phyloP scores from a whole-genome alignment of 1,140 invertebrate species.

The Ditylenchus dipsaci region DNA sequence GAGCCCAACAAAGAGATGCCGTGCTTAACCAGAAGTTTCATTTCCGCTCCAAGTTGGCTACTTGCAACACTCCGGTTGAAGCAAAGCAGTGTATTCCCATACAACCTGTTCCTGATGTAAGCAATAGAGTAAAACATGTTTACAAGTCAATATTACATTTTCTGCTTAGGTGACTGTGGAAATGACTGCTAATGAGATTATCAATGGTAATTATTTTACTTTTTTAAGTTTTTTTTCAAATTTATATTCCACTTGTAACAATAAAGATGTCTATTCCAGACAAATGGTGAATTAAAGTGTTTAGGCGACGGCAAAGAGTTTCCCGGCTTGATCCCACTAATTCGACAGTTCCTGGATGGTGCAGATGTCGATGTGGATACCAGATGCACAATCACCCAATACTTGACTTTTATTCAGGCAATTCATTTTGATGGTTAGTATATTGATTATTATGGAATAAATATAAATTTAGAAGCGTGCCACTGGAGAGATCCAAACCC shows the following conservation, averaged over 20 bases:
- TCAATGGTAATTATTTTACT: conserved; percentile 76
- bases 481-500: conserved; percentile 67
- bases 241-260: too few relatives aligned
- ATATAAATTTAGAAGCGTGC: conserved; percentile 54
- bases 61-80: conserved; percentile 57
- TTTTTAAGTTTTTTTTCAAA: not conserved
- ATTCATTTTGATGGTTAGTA: not conserved
- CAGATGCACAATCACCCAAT: conserved; percentile 91
- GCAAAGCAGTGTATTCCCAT: conserved; percentile 35
- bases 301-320: conserved; percentile 67
- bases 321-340: conserved; percentile 86
- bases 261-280: not conserved
- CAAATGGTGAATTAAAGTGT: conserved; percentile 11
- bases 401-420: conserved; percentile 82
- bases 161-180: conserved; percentile 60
- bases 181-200: conserved; percentile 90
- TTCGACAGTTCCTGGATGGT: conserved; percentile 82
- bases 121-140: not conserved
- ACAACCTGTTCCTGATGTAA: conserved; percentile 30
- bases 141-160: not conserved
- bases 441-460: too few relatives aligned
- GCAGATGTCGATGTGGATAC: conserved; percentile 94
- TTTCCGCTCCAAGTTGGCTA: conserved; percentile 55
- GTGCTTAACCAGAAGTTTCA: conserved; percentile 77
- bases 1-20: conserved; percentile 83